These are phyloP conservation scores for Heterocephalus glaber DNA, from an alignment of 2,113 vertebrate genomes.

Conservation along the genomic window DNA sequence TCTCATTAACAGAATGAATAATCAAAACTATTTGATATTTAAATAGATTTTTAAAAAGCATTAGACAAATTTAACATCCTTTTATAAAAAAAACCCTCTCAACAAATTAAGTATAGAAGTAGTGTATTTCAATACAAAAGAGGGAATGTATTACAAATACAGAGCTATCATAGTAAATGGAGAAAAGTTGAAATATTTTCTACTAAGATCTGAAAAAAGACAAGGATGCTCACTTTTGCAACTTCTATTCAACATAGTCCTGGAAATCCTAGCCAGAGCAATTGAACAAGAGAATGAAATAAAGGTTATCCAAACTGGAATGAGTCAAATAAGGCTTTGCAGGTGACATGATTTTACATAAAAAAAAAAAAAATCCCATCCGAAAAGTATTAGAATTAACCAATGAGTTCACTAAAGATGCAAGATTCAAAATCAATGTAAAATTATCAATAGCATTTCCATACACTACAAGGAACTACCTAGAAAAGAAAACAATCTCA, in stretches of 20 bases:
- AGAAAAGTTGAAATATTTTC: no score
- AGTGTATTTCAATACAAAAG: no score
- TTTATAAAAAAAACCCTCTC: background rate
- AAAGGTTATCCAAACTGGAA: background rate
- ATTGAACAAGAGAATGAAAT: background rate
- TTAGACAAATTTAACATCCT: background rate
- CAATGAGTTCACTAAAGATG: background rate
- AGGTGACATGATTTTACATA: no score
- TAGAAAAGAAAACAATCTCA: background rate
- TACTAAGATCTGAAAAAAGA: no score
- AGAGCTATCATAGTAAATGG: no score
- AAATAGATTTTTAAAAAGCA: background rate
- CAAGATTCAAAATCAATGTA: background rate
- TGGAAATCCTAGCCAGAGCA: background rate
- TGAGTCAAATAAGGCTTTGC: background rate
- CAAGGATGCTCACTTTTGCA: background rate
- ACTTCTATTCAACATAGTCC: background rate
- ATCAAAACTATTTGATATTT: background rate
- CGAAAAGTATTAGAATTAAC: background rate
- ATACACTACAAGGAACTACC: background rate
- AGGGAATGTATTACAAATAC: no score
- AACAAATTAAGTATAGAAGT: no score
- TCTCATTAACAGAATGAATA: background rate
- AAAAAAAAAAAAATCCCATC: background rate
- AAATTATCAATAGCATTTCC: background rate